phyloP scores from a whole-genome alignment of 2,797 vertebrate species.

The Urophycis tenuis region DNA sequence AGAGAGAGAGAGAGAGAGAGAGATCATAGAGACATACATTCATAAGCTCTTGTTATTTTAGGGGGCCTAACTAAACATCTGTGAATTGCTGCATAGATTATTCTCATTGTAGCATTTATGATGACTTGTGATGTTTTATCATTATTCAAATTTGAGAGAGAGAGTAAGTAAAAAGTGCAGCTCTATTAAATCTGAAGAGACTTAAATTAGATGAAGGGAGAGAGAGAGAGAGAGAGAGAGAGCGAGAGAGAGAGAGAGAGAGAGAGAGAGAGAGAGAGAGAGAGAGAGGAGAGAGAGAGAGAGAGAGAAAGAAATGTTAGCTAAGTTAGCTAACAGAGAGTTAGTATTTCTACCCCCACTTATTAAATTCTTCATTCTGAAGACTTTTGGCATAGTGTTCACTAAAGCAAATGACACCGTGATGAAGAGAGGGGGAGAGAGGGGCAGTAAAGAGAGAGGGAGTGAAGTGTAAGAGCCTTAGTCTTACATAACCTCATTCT shows the following conservation, averaged over 20 bases:
- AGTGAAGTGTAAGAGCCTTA: neutral
- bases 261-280: no score
- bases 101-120: slow-evolving; percentile 22
- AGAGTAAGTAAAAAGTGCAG: slow-evolving; percentile 7
- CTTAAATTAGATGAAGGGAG: neutral
- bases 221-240: neutral
- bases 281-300: no score
- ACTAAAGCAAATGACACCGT: neutral
- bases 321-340: no score
- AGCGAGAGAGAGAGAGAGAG: no score
- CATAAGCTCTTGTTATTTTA: slow-evolving; percentile 35
- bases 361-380: neutral
- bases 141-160: slow-evolving; percentile 14
- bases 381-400: neutral
- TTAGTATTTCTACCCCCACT: neutral
- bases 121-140: slow-evolving; percentile 11
- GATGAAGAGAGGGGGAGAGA: neutral
- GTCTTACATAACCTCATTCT: neutral
- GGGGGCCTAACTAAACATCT: slow-evolving; percentile 18
- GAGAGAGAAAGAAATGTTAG: no score
- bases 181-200: slow-evolving; percentile 3
- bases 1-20: slow-evolving; percentile 27
- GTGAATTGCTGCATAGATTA: slow-evolving; percentile 20
- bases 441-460: slow-evolving; percentile 14
- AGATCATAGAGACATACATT: slow-evolving; percentile 38